phyloP scores from a whole-genome alignment of 2,113 vertebrate species.

The Tympanuchus pallidicinctus region DNA sequence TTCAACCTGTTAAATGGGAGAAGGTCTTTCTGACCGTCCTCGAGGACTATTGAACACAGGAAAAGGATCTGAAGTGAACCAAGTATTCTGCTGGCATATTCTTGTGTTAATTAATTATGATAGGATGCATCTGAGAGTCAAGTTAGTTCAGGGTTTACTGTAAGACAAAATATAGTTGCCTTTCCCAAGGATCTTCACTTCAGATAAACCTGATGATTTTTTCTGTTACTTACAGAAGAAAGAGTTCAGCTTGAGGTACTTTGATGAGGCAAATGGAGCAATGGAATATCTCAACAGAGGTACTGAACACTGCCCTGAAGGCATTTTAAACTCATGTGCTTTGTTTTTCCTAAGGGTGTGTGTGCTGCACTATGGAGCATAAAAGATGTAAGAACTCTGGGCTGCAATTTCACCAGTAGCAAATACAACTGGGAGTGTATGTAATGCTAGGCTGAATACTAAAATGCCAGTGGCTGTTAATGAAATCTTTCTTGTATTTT shows the following conservation, averaged over 20 bases:
- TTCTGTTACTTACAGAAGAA: background rate
- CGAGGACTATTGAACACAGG: background rate
- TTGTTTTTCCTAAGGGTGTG: slow-evolving; percentile 1
- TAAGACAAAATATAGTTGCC: background rate
- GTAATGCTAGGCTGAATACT: background rate
- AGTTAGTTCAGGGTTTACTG: background rate
- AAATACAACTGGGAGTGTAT: background rate
- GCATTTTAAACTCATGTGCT: background rate
- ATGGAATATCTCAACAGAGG: background rate
- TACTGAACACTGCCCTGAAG: background rate
- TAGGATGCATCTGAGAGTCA: background rate
- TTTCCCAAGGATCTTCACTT: background rate
- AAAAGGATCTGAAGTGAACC: background rate
- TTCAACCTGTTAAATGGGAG: background rate
- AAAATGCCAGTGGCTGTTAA: background rate
- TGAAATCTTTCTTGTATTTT: background rate
- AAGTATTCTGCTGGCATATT: background rate
- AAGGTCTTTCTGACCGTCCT: background rate
- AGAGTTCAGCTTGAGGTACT: background rate
- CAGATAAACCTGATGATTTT: background rate
- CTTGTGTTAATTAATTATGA: background rate
- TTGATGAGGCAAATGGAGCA: background rate
- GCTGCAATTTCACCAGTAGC: background rate
- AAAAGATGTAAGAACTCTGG: background rate
- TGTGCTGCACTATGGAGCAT: background rate